A percentile compares a stretch with the other conserved stretches of the same genome.
Conservation (phyloP, 2,113 vertebrate genomes). For the Acrocephalus kingi region DNA sequence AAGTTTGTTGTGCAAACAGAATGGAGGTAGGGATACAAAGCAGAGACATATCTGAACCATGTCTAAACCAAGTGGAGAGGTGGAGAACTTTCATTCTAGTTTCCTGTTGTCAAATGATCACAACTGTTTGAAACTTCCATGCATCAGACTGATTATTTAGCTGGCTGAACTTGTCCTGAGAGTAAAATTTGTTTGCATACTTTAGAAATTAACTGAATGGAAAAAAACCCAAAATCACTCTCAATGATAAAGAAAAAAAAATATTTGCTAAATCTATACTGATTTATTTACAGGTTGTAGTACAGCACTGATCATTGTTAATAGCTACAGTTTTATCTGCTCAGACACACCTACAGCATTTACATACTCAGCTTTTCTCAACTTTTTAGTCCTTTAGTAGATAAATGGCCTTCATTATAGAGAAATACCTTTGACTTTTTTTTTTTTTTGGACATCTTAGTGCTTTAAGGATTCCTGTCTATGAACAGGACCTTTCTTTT, state of each 20-base stretch:
- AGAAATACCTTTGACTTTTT: neutral
- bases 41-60: neutral
- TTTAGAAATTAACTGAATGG: neutral
- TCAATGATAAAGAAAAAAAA: neutral
- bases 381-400: neutral
- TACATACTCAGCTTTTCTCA: neutral
- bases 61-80: neutral
- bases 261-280: neutral
- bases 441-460: neutral
- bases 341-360: neutral
- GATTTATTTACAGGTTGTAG: neutral
- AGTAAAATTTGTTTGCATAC: neutral
- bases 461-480: neutral
- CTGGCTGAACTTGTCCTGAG: neutral
- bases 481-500: neutral
- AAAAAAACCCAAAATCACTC: rapidly evolving
- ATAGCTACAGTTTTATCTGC: neutral
- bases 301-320: neutral
- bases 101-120: neutral
- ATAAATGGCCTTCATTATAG: neutral
- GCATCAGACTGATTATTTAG: neutral
- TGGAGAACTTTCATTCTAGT: neutral
- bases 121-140: neutral
- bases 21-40: neutral
- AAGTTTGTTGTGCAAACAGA: neutral